Conservation (phyloP, 2,797 vertebrate species). For the Furcifer pardalis region DNA sequence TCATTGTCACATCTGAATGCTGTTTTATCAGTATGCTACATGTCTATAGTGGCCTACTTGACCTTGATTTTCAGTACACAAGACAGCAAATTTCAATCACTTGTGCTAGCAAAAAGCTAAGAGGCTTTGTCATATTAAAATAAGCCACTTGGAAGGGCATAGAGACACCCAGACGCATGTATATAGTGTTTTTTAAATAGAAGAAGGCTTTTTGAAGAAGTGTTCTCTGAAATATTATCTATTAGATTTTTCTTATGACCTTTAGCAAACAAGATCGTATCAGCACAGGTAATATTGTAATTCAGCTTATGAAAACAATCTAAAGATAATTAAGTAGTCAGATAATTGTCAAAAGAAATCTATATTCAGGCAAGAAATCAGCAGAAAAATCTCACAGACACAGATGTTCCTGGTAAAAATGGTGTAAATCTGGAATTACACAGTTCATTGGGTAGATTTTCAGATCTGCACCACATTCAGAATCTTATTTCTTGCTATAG, state of each 20-base stretch:
- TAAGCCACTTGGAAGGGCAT: conserved; percentile 19
- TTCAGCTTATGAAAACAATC: conserved; percentile 31
- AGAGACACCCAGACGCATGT: neutral
- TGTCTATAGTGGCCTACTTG: conserved; percentile 19
- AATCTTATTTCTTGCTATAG: conserved; percentile 3
- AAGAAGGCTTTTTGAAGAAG: conserved; percentile 29
- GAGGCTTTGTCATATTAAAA: neutral
- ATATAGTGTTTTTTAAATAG: conserved; percentile 21
- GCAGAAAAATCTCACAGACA: conserved; percentile 30
- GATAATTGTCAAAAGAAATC: conserved; percentile 55
- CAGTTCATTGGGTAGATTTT: neutral
- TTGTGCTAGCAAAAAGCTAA: conserved; percentile 14
- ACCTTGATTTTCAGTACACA: conserved; percentile 17
- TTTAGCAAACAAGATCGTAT: conserved; percentile 1
- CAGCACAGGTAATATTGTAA: conserved; percentile 13
- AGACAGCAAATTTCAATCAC: neutral
- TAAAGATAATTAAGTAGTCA: conserved; percentile 36
- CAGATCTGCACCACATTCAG: conserved; percentile 9
- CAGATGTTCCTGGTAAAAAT: neutral
- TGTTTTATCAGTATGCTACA: conserved; percentile 37
- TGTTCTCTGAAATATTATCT: conserved; percentile 26
- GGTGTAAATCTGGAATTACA: neutral
- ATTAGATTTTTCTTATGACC: conserved; percentile 17
- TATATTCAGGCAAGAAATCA: conserved; percentile 34
- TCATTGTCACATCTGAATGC: conserved; percentile 39